Evolutionary conservation across 1,140 invertebrate species (phyloP), one percentile per base, ranked within the genome.

Genomic region (Leptopilina clavipes): DNA sequence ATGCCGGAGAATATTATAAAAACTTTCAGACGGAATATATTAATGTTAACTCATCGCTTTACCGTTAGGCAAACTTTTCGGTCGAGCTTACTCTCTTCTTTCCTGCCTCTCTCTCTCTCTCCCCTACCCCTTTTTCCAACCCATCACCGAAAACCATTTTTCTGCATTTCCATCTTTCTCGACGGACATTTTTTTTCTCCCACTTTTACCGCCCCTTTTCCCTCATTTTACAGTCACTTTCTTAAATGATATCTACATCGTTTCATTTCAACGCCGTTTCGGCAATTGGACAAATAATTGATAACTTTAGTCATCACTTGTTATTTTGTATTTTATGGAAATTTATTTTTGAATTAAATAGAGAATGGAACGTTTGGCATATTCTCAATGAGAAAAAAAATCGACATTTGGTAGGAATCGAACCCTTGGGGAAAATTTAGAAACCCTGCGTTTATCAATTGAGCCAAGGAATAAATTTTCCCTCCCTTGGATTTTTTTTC

Each of bases 1-100:
- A 90, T 90, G 88, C 87, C 83, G 85, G 86, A 85, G 89, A 90
- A 90, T 89, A 90, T 89, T 90, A 90, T 89, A 89, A 89, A 89
- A 90, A 90, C 88, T 90, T 89, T 90, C 83, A 85, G 88, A 89
- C 88, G 86, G 89, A 90, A 90, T 90, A 89, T 89, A 90, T 90
- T 90, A 90, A 90, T 89, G 88, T 89, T 90, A 90, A 90, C 88
- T 89, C 87, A 88, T 88, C 86, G 88, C 86, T 88, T 89, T 86
- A 88, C 88, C 89, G 89, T 89, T 89, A 89, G 86, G 83, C 87
- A 90, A 90, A 89, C 84, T 89, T 90, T 89, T 90, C 88, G 85
- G 84, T 85, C 85, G 82, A 76, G 72, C 84, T 82, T 79, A 76
- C 78, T 75, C 72, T 54, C 25, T 31, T 31, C 25, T 31, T 31